Evolutionary conservation across 2,113 vertebrate genomes (phyloP), one percentile per base, ranked within the genome.

Genomic region (Periophthalmodon schlosseri): DNA sequence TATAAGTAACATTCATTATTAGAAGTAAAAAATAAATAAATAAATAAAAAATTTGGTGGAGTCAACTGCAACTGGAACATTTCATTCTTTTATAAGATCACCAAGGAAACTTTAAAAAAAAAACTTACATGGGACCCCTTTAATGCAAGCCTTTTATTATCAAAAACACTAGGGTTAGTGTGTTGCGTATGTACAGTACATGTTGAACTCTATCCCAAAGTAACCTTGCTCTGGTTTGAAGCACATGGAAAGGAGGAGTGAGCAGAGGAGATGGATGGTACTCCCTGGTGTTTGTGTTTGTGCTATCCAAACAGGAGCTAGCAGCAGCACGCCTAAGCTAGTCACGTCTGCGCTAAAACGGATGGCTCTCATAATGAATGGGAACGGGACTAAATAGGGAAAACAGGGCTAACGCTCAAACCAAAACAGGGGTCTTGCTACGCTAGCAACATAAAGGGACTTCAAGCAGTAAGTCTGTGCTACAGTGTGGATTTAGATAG

Each of bases 371-470:
- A n/a, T 73, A 85, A 83, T 75, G 75, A 85, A 81, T 77, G 44
- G 68, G 74, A 82, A 70, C 73, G 75, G 15, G 20, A 69, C 23
- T n/a, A 39, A 73, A 57, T 13, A 24, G 52, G 36, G 56, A 46
- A 72, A 82, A 65, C 57, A 57, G 56, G 24, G 69, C 14, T 1
- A 70, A 16, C 63, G 18, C 50, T 57, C 54, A 64, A 80, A 71
- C 67, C 54, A 61, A 79, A 44, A 74, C 75, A 74, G 84, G 79
- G 78, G 81, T 84, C 39, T 44, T 10, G 49, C 16, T n/a, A 8
- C 5, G 18, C 77, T 69, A 16, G n/a, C 57, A 82, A 85, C 89
- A 89, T 91, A 88, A 82, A 84, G 87, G 78, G 85, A 91, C 87
- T 84, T 91, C 83, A 91, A 87, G 89, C 90, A 5, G 28, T 28